These are phyloP conservation scores for Hirtodrosophila trivittata DNA, from an alignment of 2,888 invertebrate genomes.

Conservation along the genomic window DNA sequence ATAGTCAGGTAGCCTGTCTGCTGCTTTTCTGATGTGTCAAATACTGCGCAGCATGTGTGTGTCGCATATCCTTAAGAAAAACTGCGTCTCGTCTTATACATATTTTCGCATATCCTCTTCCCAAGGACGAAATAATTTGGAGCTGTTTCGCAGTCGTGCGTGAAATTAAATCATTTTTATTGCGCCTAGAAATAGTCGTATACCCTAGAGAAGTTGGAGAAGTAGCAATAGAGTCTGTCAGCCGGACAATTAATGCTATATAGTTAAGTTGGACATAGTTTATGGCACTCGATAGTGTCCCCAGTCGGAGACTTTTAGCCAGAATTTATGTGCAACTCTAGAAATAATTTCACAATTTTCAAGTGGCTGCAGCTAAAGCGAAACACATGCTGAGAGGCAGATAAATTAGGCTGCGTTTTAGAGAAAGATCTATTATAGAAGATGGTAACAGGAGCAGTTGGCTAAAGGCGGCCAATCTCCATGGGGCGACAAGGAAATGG, in stretches of 20 bases:
- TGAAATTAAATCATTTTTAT: constrained; percentile 78
- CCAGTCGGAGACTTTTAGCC: constrained; percentile 10
- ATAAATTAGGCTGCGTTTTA: constrained; percentile 11
- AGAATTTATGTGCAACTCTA: constrained; percentile 59
- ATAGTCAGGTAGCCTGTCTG: not conserved
- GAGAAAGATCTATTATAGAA: constrained; percentile 13
- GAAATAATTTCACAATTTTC: constrained; percentile 23
- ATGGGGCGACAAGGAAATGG: constrained; percentile 16
- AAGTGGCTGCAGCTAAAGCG: constrained; percentile 53
- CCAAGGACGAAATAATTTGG: constrained; percentile 45
- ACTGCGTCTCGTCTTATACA: constrained; percentile 4
- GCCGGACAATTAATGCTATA: constrained; percentile 60
- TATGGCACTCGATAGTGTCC: constrained; percentile 37
- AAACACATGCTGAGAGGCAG: constrained; percentile 51
- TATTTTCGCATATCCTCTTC: constrained; percentile 11
- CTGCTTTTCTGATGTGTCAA: constrained; percentile 7
- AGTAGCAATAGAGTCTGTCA: constrained; percentile 25
- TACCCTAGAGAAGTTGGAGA: constrained; percentile 8
- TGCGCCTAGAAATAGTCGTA: constrained; percentile 36
- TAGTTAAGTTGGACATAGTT: constrained; percentile 48
- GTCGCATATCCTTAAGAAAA: not conserved
- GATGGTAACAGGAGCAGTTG: constrained; percentile 47
- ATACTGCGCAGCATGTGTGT: constrained; percentile 8
- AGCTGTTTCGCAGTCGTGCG: constrained; percentile 57
- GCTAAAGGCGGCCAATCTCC: constrained; percentile 37